These are phyloP conservation scores for Polypedilum pembai DNA, from an alignment of 1,140 invertebrate genomes.

Conservation along the genomic window DNA sequence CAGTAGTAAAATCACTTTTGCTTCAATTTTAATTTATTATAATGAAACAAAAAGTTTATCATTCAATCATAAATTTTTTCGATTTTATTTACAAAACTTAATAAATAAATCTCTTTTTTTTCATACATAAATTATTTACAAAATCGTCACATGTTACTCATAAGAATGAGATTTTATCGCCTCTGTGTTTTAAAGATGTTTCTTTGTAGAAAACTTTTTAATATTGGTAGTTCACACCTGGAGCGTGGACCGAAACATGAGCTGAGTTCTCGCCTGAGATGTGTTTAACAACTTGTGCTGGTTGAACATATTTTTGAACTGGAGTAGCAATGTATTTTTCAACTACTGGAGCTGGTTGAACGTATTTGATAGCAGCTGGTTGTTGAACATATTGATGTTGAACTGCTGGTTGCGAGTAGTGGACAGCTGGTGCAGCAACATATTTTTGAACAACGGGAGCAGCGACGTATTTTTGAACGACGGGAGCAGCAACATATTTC, in stretches of 20 bases:
- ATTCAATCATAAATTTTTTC: too few relatives aligned
- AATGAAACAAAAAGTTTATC: too few relatives aligned
- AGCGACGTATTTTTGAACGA: not conserved
- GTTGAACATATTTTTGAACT: too few relatives aligned
- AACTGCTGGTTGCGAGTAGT: not conserved
- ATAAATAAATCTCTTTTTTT: too few relatives aligned
- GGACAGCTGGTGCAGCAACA: not conserved
- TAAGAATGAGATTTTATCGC: too few relatives aligned
- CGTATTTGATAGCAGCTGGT: not conserved
- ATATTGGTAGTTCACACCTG: not conserved
- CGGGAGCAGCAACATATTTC: not conserved
- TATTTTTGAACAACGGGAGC: constrained; percentile 6
- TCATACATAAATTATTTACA: too few relatives aligned
- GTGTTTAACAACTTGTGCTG: not conserved
- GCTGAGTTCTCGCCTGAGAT: not conserved
- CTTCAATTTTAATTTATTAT: too few relatives aligned
- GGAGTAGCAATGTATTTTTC: not conserved
- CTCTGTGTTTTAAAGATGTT: too few relatives aligned
- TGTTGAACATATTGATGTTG: constrained; percentile 22
- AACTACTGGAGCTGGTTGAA: not conserved
- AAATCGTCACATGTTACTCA: too few relatives aligned
- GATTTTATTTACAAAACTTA: too few relatives aligned
- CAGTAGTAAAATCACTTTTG: too few relatives aligned
- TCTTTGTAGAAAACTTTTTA: not conserved
- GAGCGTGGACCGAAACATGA: not conserved